Conservation (phyloP, 2,113 vertebrate genomes). For the Penelope pileata region DNA sequence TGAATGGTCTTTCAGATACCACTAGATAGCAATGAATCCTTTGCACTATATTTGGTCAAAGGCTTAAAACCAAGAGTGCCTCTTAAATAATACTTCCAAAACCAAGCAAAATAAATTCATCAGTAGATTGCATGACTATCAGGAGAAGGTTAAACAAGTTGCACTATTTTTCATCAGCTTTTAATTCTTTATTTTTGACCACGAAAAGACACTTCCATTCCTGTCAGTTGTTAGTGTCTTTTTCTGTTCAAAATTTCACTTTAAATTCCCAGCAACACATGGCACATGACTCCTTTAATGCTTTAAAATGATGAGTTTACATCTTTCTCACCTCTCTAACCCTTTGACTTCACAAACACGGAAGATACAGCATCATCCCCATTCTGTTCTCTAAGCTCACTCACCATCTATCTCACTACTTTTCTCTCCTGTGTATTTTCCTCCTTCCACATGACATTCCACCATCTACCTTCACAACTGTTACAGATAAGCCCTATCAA, state of each 20-base stretch:
- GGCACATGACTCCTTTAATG: neutral
- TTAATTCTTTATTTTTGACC: neutral
- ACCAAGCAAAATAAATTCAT: neutral
- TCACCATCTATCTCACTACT: neutral
- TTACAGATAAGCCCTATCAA: neutral
- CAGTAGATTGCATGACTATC: neutral
- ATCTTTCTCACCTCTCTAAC: neutral
- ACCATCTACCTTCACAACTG: neutral
- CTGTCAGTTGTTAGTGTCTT: neutral
- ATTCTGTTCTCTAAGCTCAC: neutral
- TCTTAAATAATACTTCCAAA: neutral
- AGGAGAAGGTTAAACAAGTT: neutral
- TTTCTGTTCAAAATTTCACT: neutral
- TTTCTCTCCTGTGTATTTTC: neutral
- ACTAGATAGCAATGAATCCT: neutral
- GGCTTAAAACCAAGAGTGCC: neutral
- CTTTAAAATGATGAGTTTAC: neutral
- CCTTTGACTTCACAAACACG: neutral
- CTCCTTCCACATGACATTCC: neutral
- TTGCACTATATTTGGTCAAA: neutral
- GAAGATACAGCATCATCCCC: neutral
- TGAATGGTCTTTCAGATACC: rapidly evolving
- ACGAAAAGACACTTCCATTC: neutral
- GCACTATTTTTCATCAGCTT: neutral
- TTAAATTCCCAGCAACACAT: neutral